Percentiles rank a stretch among this genome's conserved stretches.
These are phyloP conservation scores for Callinectes sapidus DNA, from an alignment of 2,888 invertebrate species.

Conservation along the genomic window DNA sequence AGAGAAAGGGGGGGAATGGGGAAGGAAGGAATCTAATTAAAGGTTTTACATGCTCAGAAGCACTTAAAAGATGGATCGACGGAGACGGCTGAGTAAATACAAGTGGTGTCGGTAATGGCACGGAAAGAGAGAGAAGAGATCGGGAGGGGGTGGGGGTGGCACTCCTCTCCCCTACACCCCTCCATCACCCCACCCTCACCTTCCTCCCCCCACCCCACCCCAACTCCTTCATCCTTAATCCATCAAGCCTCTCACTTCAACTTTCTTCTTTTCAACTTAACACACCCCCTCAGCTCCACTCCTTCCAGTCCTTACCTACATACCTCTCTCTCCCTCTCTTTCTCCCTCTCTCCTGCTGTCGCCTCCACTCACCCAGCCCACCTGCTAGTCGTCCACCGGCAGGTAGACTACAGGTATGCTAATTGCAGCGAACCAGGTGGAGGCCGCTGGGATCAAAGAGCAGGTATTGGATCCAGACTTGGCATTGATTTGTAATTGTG, in stretches of 20 bases:
- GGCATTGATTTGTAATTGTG: conserved; percentile 27
- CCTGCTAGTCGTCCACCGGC: neutral
- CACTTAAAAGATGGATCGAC: neutral
- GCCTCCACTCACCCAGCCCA: neutral
- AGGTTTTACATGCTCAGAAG: conserved; percentile 1
- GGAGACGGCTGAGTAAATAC: neutral
- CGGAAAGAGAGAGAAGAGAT: neutral
- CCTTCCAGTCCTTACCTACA: neutral
- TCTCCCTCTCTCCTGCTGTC: neutral
- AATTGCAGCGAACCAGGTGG: conserved; percentile 11
- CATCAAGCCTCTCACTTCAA: neutral
- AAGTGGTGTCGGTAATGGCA: neutral
- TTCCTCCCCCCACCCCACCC: neutral
- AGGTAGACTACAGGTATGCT: conserved; percentile 8
- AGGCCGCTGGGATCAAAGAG: conserved; percentile 19
- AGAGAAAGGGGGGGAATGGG: too few species aligned
- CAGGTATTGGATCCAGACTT: neutral
- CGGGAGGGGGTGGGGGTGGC: too few species aligned
- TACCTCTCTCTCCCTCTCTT: neutral
- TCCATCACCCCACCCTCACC: neutral
- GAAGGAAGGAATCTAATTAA: too few species aligned
- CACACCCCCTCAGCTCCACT: neutral
- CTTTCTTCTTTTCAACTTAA: neutral
- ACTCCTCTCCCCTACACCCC: neutral
- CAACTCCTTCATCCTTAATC: neutral